These are phyloP conservation scores for Atrichornis clamosus DNA, from an alignment of 2,113 vertebrate species.

Conservation along the genomic window DNA sequence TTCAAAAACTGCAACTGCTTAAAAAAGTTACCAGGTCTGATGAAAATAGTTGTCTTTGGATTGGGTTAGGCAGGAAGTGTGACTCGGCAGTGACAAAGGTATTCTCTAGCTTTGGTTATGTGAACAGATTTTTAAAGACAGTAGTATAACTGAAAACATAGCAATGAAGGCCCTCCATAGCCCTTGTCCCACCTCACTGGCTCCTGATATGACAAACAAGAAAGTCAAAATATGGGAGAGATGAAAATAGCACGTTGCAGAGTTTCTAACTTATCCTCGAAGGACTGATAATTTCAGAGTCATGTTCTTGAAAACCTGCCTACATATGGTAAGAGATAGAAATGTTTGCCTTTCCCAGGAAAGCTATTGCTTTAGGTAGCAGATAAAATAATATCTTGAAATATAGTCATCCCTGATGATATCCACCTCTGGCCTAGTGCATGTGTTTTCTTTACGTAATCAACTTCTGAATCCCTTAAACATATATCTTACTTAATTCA, in stretches of 20 bases:
- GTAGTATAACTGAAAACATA: not conserved
- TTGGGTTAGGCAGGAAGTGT: not conserved
- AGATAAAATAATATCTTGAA: not conserved
- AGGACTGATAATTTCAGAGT: not conserved
- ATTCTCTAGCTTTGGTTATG: not conserved
- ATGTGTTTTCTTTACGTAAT: not conserved
- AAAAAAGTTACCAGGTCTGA: not conserved
- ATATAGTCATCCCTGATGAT: not conserved
- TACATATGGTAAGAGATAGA: not conserved
- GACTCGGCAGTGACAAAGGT: not conserved
- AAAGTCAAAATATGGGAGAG: not conserved
- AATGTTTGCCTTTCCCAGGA: constrained; percentile 39
- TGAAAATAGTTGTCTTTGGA: not conserved
- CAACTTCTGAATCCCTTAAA: not conserved
- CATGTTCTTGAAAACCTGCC: not conserved
- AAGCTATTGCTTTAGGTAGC: not conserved
- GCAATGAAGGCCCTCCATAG: not conserved
- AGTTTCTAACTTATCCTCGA: not conserved
- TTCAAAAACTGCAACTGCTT: not conserved
- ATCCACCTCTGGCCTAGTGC: not conserved
- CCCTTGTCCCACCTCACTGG: not conserved
- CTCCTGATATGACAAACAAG: not conserved
- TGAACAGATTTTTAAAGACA: not conserved
- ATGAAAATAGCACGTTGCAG: not conserved
- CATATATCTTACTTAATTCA: not conserved